Conservation (phyloP, 2,797 vertebrate genomes). For the Falco peregrinus region DNA sequence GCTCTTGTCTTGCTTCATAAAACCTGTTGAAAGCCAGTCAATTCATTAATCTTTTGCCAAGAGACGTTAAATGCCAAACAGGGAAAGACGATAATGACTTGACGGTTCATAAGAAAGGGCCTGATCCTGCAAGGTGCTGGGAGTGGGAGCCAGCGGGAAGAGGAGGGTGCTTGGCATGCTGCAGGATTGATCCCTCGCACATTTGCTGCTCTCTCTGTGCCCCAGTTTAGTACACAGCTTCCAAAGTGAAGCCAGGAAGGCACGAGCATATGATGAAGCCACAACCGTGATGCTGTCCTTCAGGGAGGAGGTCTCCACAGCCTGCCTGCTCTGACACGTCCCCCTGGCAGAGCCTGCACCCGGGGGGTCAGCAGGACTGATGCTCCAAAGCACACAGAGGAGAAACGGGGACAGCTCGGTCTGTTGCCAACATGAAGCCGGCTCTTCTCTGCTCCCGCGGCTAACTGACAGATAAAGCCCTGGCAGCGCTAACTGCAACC, state of each 20-base stretch:
- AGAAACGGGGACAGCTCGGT: background rate
- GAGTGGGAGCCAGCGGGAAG: background rate
- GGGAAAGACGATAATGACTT: constrained; percentile 63
- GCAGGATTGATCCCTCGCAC: background rate
- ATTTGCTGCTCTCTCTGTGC: background rate
- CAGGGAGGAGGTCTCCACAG: background rate
- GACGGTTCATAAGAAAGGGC: constrained; percentile 45
- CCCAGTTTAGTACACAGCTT: background rate
- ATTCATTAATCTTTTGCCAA: constrained; percentile 74
- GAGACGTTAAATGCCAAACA: constrained; percentile 54
- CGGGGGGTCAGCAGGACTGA: background rate
- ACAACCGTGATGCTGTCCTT: background rate
- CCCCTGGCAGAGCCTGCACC: background rate
- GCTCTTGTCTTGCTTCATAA: constrained; percentile 65
- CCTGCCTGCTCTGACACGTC: background rate
- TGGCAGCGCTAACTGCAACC: background rate
- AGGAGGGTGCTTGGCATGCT: background rate
- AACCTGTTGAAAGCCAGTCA: constrained; percentile 69
- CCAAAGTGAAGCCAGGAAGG: background rate
- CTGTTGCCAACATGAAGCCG: fast-evolving
- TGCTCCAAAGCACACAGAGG: background rate
- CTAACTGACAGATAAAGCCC: background rate
- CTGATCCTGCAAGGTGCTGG: constrained; percentile 17
- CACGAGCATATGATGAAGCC: fast-evolving
- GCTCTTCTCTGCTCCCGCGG: background rate